A percentile compares a stretch with the other conserved stretches of the same genome.
phyloP scores from a whole-genome alignment of 2,888 invertebrate species.

The Agriopis aurantiaria region DNA sequence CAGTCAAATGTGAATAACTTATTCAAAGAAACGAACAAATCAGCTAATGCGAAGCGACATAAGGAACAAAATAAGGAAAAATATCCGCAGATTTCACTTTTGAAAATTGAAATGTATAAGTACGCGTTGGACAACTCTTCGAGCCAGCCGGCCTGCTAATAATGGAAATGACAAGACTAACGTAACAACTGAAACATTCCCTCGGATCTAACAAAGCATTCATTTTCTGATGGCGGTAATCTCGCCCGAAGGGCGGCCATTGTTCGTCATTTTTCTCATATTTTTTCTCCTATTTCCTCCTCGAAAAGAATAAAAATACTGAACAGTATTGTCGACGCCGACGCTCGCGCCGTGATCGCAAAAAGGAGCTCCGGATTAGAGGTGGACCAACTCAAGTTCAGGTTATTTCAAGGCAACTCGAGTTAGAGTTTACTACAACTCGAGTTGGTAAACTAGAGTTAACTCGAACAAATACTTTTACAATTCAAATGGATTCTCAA shows the following conservation, averaged over 20 bases:
- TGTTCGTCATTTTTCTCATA: slow-evolving; percentile 82
- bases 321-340: slow-evolving; percentile 81
- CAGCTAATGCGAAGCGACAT: slow-evolving; percentile 27
- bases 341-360: slow-evolving; percentile 79
- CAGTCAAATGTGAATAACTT: slow-evolving; percentile 4
- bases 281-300: slow-evolving; percentile 77
- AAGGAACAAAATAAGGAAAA: slow-evolving; percentile 44
- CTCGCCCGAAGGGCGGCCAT: slow-evolving; percentile 83
- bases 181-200: slow-evolving; percentile 82
- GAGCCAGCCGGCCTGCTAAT: slow-evolving; percentile 57
- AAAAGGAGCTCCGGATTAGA: slow-evolving; percentile 75
- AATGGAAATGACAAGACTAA: slow-evolving; percentile 82
- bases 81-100: slow-evolving; percentile 49
- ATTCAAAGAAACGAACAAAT: slow-evolving; percentile 17
- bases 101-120: slow-evolving; percentile 67
- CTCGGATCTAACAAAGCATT: slow-evolving; percentile 82
- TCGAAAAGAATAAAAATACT: slow-evolving; percentile 81
- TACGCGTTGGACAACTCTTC: slow-evolving; percentile 67
- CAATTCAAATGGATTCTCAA: no score
- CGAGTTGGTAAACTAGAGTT: no score
- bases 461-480: no score
- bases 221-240: slow-evolving; percentile 86
- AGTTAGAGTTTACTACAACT: no score
- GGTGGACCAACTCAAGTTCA: no score
- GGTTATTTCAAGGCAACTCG: no score